These are phyloP conservation scores for Nymphalis urticae DNA, from an alignment of 2,888 invertebrate genomes.

Conservation along the genomic window DNA sequence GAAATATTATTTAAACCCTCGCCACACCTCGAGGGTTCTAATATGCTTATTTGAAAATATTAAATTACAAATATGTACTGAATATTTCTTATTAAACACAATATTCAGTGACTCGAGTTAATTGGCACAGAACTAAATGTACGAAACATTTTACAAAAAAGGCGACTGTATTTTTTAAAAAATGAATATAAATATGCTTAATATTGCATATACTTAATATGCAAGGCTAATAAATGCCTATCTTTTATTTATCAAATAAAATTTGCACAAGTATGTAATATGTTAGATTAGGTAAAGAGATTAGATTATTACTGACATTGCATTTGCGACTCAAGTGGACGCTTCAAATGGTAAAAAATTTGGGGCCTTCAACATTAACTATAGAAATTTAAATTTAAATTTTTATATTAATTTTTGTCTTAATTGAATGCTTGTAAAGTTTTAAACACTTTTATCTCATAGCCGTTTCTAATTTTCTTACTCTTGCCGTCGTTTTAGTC, in stretches of 20 bases:
- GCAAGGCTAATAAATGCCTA: background rate
- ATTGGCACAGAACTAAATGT: too few species aligned
- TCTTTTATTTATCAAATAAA: background rate
- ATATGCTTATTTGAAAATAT: background rate
- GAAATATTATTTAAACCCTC: conserved; percentile 11
- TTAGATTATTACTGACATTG: conserved; percentile 2
- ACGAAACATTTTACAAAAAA: too few species aligned
- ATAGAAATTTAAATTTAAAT: background rate
- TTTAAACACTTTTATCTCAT: too few species aligned
- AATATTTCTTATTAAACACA: too few species aligned
- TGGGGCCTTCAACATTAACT: background rate
- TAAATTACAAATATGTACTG: background rate
- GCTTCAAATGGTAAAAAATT: background rate
- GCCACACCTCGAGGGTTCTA: conserved; percentile 2
- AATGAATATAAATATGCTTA: too few species aligned
- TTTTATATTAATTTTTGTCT: background rate
- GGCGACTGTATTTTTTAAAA: too few species aligned
- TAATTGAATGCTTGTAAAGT: too few species aligned
- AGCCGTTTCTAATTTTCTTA: too few species aligned
- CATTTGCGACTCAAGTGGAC: background rate
- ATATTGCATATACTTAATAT: background rate
- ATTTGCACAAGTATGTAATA: conserved; percentile 1
- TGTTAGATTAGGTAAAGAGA: background rate
- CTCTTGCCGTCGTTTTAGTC: too few species aligned
- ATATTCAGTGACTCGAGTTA: too few species aligned